These are phyloP conservation scores for Sebastes iracundus DNA, from an alignment of 2,797 vertebrate species.

Conservation along the genomic window DNA sequence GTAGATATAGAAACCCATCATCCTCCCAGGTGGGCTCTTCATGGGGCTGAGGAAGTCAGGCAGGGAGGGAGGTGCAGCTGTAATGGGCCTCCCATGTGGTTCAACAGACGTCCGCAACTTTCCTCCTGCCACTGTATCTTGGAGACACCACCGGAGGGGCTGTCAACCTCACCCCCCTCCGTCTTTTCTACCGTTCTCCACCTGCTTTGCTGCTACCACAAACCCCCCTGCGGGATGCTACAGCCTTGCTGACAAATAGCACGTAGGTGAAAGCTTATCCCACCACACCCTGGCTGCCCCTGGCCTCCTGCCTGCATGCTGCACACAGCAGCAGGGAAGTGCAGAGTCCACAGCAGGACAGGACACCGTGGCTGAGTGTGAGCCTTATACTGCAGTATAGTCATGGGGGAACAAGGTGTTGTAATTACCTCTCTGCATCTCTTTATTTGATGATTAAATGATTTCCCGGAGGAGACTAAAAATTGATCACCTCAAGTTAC, in stretches of 20 bases:
- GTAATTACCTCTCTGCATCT: constrained; percentile 1
- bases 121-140: constrained; percentile 69
- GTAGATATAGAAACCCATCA: constrained; percentile 39
- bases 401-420: not conserved
- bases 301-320: constrained; percentile 26
- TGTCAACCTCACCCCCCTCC: constrained; percentile 27
- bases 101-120: constrained; percentile 35
- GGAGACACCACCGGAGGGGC: constrained; percentile 71
- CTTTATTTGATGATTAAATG: not conserved
- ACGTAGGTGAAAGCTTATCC: constrained; percentile 66
- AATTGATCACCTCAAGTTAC: not conserved
- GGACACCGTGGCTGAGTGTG: not conserved
- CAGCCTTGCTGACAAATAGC: constrained; percentile 66
- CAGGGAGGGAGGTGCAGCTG: constrained; percentile 44
- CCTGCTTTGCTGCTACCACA: constrained; percentile 43
- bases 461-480: not conserved
- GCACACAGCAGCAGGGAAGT: constrained; percentile 40
- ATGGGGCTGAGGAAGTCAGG: constrained; percentile 65
- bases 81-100: constrained; percentile 67
- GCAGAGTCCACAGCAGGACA: constrained; percentile 37
- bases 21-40: constrained; percentile 68
- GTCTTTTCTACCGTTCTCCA: constrained; percentile 27
- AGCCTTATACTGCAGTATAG: not conserved
- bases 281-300: constrained; percentile 20
- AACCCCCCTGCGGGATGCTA: constrained; percentile 51